Evolutionary conservation across 1,140 invertebrate species (phyloP), one percentile per base, ranked within the genome.

Genomic region (Zeugodacus cucurbitae): DNA sequence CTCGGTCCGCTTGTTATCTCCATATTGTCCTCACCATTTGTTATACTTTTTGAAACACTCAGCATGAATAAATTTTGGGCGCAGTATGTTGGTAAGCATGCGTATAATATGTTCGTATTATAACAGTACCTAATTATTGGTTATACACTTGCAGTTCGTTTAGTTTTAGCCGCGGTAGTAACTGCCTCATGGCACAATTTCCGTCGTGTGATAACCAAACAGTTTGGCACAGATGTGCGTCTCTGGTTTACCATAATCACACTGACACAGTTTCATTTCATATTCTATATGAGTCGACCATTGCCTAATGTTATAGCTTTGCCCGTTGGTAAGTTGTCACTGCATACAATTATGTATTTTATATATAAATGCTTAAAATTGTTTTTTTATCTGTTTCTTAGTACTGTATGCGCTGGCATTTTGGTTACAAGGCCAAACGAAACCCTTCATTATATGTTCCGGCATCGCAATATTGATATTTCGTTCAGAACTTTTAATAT

Each of bases 241-340:
- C 95, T 95, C 89, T 99, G 98, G 97, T 96, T 98, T 89, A 95
- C 97, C 57, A 91, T 96, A 6, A 96, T 99, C 67, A 98, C 97
- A 41, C 95, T 97, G 34, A 96, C 98, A 17, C 99, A 99, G 92
- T 99, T 99, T 94, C 99, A 99, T 94, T 99, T 99, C 91, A 96
- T 99, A 95, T 99, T 98, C 93, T 99, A 99, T 93, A 95, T 98
- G 91, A 98, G 97, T 89, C 95, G 99, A 87, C 96, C 98, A 32
- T 95, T 99, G 89, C 99, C 99, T 89, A 99, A 99, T 94, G 98
- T 97, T 62, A 97, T 99, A 95, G 98, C 97, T 54, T 93, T 99
- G 89, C 96, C 97, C 88, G 94, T 99, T 93, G 98, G 98, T 99
- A 95, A 95, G 0, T 62, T 82, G 22, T 87, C 89, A 89, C 87